phyloP scores from a whole-genome alignment of 1,140 invertebrate species.

The Venturia canescens region DNA sequence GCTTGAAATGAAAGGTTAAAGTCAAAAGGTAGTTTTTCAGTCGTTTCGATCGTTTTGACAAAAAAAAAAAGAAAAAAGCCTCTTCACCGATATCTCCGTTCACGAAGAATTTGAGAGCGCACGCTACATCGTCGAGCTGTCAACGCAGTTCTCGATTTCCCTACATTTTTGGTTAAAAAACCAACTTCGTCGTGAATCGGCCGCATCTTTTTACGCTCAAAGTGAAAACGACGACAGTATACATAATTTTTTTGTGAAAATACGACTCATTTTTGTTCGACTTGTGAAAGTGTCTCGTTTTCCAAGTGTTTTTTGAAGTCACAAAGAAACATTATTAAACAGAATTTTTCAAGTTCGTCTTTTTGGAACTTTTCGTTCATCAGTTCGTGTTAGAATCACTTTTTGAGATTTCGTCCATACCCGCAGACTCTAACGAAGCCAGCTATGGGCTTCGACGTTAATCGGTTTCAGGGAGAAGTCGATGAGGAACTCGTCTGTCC shows the following conservation, averaged over 20 bases:
- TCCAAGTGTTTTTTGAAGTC: too few relatives aligned
- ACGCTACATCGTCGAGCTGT: neutral
- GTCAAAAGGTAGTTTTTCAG: neutral
- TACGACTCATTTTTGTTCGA: too few relatives aligned
- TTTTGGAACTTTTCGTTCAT: neutral
- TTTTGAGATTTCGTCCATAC: neutral
- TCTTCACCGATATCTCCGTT: neutral
- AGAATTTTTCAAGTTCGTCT: neutral
- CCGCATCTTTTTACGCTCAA: neutral
- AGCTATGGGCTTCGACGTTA: slow-evolving; percentile 92
- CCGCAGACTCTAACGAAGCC: neutral
- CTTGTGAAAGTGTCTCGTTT: too few relatives aligned
- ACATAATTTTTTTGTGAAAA: too few relatives aligned
- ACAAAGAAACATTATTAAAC: neutral
- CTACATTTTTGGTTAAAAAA: neutral
- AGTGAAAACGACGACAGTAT: too few relatives aligned
- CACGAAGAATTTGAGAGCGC: neutral
- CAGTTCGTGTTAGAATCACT: neutral
- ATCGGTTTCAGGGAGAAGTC: slow-evolving; percentile 92
- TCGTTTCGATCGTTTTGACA: neutral
- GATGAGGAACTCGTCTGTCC: slow-evolving; percentile 95
- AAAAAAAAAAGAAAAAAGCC: neutral
- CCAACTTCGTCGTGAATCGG: neutral
- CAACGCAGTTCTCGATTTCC: neutral
- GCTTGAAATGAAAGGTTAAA: neutral